Evolutionary conservation across 2,888 invertebrate genomes (phyloP).

Genomic region (Apotomis betuletana): DNA sequence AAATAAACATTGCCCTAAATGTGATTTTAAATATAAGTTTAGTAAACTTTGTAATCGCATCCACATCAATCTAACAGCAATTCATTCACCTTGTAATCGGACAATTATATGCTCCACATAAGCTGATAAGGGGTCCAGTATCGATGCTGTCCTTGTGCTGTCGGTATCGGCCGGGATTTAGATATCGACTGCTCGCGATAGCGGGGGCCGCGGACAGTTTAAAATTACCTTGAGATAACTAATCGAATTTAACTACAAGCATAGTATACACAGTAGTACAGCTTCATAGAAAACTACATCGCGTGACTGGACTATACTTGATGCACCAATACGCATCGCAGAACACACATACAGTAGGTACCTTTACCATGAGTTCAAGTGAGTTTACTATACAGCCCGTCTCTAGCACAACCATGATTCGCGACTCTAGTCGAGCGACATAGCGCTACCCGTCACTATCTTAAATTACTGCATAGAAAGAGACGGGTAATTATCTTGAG

Average conservation of each 20-base stretch:
- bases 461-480: no score
- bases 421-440: no score
- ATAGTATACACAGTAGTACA: neutral
- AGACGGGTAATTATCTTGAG: no score
- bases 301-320: no score
- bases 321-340: no score
- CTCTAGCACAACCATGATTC: no score
- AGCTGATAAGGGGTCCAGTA: constrained; percentile 20
- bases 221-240: constrained; percentile 44
- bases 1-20: neutral
- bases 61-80: neutral
- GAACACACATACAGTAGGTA: no score
- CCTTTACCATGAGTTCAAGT: no score
- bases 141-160: constrained; percentile 29
- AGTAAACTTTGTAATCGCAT: neutral
- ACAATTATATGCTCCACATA: constrained; percentile 22
- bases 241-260: neutral
- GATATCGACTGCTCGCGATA: constrained; percentile 45
- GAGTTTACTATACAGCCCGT: no score
- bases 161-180: constrained; percentile 32
- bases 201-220: constrained; percentile 52
- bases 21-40: neutral
- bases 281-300: no score
- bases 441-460: no score
- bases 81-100: constrained; percentile 26